Evolutionary conservation across 1,140 invertebrate genomes (phyloP), one percentile per base, ranked within the genome.

Genomic region (Lepeophtheirus salmonis): DNA sequence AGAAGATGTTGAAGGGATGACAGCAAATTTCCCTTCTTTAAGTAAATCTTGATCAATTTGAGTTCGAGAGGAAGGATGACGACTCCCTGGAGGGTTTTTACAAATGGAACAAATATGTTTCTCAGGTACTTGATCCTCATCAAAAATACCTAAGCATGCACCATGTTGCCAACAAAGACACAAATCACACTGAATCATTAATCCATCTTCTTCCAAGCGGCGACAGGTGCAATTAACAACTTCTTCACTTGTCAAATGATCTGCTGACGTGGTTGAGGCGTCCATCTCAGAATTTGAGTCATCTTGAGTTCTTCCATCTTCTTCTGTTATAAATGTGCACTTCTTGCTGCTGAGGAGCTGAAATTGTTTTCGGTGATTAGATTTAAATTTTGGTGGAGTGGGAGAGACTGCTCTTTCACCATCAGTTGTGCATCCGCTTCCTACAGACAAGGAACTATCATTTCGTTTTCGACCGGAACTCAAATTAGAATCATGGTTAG

Each of bases 121-220:
- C 51, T 88, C 84, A 0, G 89, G 88, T 12, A 91, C 84, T 69
- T 89, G 77, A 12, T 76, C 77, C 64, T 88, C 85, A 24, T 76
- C 78, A 60, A 83, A 79, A 62, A 90, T 86, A 50, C 81, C 80
- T 69, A 89, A 85, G 67, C 89, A 95, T 41, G 79, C 75, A 0
- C 86, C 88, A 70, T 94, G 89, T 70, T 94, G 89, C 90, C 89
- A 95, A 69, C 86, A 89, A 12, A 91, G 72, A 67, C 89, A 94
- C 18, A 90, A 74, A 68, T 95, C 90, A 72, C 90, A 95, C 76
- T 95, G 74, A 65, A 94, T 86, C 88, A 92, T 94, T 2, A 92
- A 72, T 2, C 89, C 89, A 70, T 90, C 88, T 72, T 94, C 89
- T 72, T 92, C 88, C 63, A 77, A 79, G 66, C 77, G 74, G 12